These are phyloP conservation scores for Microtus richardsoni DNA, from an alignment of 2,113 vertebrate genomes.

Conservation along the genomic window DNA sequence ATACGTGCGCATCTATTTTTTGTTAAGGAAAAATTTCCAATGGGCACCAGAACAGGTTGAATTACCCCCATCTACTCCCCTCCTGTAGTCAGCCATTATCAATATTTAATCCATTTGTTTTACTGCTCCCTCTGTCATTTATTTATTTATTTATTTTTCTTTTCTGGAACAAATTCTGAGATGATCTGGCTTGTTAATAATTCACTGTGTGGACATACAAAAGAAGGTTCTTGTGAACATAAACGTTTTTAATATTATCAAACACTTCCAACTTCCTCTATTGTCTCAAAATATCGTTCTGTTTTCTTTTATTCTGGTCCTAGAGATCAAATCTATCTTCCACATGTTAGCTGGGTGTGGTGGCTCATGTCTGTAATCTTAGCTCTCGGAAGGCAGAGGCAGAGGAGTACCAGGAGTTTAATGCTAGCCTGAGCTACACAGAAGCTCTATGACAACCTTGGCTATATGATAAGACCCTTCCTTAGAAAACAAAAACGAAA, in stretches of 20 bases:
- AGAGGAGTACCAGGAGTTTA: background rate
- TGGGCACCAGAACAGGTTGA: background rate
- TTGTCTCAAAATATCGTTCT: background rate
- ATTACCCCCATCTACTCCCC: background rate
- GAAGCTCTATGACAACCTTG: background rate
- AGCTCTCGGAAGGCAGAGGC: background rate
- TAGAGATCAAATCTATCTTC: background rate
- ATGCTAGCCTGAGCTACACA: background rate
- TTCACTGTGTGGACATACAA: background rate
- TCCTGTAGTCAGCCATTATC: background rate
- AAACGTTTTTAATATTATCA: background rate
- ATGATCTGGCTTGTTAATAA: background rate
- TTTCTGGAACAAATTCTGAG: conserved; percentile 2
- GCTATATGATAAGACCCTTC: background rate
- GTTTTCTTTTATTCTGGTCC: background rate
- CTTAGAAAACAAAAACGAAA: background rate
- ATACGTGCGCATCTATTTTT: background rate
- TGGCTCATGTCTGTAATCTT: background rate
- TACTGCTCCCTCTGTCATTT: background rate
- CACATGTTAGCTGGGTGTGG: background rate
- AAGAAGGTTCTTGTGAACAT: background rate
- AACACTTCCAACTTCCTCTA: background rate
- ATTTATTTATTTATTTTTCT: background rate
- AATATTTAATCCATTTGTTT: background rate
- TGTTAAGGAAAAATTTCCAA: background rate